Conservation (phyloP, 1,140 invertebrate species). For the Plectrocnemia conspersa region DNA sequence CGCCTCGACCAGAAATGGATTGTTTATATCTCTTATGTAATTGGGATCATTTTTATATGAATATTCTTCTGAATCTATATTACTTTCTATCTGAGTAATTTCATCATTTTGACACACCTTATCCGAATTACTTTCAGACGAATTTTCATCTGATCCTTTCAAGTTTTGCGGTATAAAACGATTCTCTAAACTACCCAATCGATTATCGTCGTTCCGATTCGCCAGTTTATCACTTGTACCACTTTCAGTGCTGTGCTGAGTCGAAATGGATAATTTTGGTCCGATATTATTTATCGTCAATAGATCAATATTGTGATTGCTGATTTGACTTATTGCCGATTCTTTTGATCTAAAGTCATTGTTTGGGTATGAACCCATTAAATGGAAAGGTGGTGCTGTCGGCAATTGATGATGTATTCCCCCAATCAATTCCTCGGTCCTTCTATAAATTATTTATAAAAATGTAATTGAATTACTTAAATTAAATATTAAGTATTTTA, state of each 20-base stretch:
- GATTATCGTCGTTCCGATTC: constrained; percentile 17
- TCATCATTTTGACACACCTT: constrained; percentile 4
- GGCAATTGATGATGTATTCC: constrained; percentile 51
- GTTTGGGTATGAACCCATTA: constrained; percentile 14
- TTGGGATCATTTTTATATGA: constrained; percentile 33
- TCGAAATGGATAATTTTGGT: constrained; percentile 31
- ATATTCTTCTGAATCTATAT: constrained; percentile 8
- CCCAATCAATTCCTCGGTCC: constrained; percentile 50
- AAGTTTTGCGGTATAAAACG: constrained; percentile 25
- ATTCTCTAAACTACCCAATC: constrained; percentile 31
- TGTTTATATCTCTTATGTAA: constrained; percentile 33
- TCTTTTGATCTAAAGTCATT: constrained; percentile 10
- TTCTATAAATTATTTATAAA: constrained; percentile 36
- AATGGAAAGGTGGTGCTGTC: constrained; percentile 40
- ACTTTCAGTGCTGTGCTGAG: constrained; percentile 32
- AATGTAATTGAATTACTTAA: constrained; percentile 4
- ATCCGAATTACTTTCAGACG: neutral
- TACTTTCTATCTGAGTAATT: neutral
- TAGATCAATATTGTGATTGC: constrained; percentile 21
- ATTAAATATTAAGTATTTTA: constrained; percentile 2
- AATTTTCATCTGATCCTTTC: neutral
- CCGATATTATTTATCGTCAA: constrained; percentile 21
- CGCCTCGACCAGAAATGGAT: constrained; percentile 31
- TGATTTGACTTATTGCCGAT: constrained; percentile 27
- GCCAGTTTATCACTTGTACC: constrained; percentile 9